These are phyloP conservation scores for Strongylocentrotus purpuratus DNA, from an alignment of 35 echinoderm and acorn worm genomes.

Conservation along the genomic window DNA sequence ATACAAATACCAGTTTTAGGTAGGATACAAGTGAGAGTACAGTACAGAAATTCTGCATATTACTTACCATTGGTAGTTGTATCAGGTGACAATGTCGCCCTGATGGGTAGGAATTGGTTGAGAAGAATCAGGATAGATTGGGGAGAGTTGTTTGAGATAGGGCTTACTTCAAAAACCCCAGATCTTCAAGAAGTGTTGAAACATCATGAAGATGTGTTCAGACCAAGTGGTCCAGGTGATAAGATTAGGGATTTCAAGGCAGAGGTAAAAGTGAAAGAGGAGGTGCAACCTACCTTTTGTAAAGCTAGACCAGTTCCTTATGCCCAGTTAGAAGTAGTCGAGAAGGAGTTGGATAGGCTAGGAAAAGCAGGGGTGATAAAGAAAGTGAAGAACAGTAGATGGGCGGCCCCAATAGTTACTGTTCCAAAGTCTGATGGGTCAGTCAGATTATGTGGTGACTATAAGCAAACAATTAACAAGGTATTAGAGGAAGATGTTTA, in stretches of 20 bases:
- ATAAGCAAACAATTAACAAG: constrained; percentile 72
- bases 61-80: constrained; percentile 55
- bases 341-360: constrained; percentile 53
- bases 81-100: constrained; percentile 46
- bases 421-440: constrained; percentile 61
- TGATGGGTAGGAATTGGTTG: constrained; percentile 59
- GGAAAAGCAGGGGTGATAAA: constrained; percentile 3
- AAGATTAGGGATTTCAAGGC: constrained; percentile 48
- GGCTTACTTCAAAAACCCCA: not conserved
- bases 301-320: constrained; percentile 66
- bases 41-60: too few relatives aligned
- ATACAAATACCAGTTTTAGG: constrained; percentile 31
- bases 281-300: constrained; percentile 49
- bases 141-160: constrained; percentile 41
- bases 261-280: constrained; percentile 46
- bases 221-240: constrained; percentile 30
- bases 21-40: constrained; percentile 49
- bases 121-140: constrained; percentile 44
- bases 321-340: constrained; percentile 56
- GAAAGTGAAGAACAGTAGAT: constrained; percentile 40
- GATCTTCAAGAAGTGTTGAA: not conserved
- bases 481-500: constrained; percentile 48
- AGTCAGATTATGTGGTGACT: constrained; percentile 67
- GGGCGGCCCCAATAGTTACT: not conserved
- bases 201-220: constrained; percentile 17